phyloP scores from a whole-genome alignment of 2,797 vertebrate genomes.

The Manis javanica region DNA sequence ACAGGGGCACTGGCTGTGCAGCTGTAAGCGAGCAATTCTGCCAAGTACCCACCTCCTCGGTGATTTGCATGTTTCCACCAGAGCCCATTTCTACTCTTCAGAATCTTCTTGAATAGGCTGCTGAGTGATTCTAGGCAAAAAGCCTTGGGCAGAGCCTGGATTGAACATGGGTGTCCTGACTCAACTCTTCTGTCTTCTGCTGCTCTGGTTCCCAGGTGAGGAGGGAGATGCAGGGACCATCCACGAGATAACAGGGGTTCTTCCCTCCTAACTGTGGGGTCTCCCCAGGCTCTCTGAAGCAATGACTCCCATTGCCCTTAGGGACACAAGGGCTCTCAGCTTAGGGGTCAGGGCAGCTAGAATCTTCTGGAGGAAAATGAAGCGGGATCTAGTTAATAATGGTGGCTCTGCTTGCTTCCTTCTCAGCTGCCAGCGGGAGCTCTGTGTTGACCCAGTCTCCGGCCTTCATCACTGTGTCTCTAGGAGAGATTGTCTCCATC shows the following conservation, averaged over 20 bases:
- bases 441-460: background rate
- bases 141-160: background rate
- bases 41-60: background rate
- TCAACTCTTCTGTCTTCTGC: background rate
- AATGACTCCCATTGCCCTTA: background rate
- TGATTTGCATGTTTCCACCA: background rate
- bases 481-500: background rate
- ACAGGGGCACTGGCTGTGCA: background rate
- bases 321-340: background rate
- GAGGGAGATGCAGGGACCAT: background rate
- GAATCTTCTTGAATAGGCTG: background rate
- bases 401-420: background rate
- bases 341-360: background rate
- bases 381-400: background rate
- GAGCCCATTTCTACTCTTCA: background rate
- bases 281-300: background rate
- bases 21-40: background rate
- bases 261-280: background rate
- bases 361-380: background rate
- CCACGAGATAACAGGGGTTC: background rate
- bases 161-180: background rate
- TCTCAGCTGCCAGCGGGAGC: background rate
- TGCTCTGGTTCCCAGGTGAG: background rate
- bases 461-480: background rate
- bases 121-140: background rate